Evolutionary conservation across 2,113 vertebrate species (phyloP), one percentile per base, ranked within the genome.

Genomic region (Stictonetta naevosa): DNA sequence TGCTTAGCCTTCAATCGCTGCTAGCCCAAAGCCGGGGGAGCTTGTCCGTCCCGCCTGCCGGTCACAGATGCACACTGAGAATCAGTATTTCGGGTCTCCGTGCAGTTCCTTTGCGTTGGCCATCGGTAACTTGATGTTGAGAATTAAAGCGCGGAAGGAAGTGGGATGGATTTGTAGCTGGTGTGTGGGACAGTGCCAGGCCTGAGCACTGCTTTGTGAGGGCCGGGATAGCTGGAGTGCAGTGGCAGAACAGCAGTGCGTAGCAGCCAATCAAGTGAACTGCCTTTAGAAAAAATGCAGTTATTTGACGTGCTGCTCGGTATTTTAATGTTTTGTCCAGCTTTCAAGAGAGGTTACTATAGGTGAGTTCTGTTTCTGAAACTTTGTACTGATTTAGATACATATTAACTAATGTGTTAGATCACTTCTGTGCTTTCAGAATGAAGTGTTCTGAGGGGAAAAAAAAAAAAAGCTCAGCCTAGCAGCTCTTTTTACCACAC

Each of bases 311-410:
- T 36, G 8, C 68, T 86, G 55, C 56, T 86, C 10, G 25, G 6
- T 3, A 0, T 44, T 67, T 55, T 17, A 38, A 7, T 22, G 0
- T 33, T 60, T 23, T 7, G 7, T 10, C 16, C 15, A 5, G 0
- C 11, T 48, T 82, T 44, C 10, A 11, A 14, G 64, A 31, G 21
- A 3, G 2, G 7, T 8, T 17, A 1, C 20, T 52, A 4, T 2
- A 15, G 44, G 13, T 29, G 13, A 42, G 64, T 25, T 19, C 14
- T 50, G 13, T 15, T 46, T 36, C 21, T 75, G 66, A 48, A 34
- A 38, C 34, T 31, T 63, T 16, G 8, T 59, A 8, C 26, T 22
- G 17, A 4, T 80, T 31, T 74, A 7, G 60, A 0, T 50, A 38
- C 23, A 11, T 42, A 33, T 79, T 83, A 86, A 83, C 64, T 17